These are phyloP conservation scores for Bos taurus DNA, from an alignment of 2,113 vertebrate species.

Conservation along the genomic window DNA sequence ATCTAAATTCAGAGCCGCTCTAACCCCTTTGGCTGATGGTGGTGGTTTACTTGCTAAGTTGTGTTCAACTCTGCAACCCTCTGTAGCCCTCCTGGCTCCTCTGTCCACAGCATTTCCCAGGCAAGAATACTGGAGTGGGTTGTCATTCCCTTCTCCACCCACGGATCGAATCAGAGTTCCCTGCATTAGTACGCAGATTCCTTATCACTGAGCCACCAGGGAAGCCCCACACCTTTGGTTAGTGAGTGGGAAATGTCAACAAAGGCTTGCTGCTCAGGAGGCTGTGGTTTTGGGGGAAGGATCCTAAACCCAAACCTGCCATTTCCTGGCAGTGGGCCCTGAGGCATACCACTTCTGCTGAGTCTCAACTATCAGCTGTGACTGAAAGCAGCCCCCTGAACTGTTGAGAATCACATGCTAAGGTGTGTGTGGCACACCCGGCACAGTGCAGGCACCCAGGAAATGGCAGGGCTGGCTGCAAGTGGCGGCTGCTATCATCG, in stretches of 20 bases:
- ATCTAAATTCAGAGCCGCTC: not conserved
- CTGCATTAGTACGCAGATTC: not conserved
- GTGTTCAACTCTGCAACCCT: not conserved
- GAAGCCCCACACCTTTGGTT: not conserved
- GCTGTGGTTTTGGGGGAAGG: not conserved
- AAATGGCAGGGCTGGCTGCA: not conserved
- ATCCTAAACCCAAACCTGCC: not conserved
- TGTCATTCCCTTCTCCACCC: not conserved
- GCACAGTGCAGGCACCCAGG: no score
- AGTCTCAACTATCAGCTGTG: not conserved
- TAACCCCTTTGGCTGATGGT: not conserved
- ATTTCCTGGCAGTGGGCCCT: not conserved
- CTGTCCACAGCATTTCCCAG: not conserved
- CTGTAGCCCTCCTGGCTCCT: not conserved
- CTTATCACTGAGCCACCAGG: not conserved
- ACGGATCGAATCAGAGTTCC: not conserved
- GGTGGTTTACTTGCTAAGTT: not conserved
- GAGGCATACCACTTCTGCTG: no score
- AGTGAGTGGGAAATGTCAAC: not conserved
- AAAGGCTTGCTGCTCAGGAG: not conserved
- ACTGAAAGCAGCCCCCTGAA: not conserved
- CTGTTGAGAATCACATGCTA: rapidly evolving
- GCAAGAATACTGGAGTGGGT: not conserved
- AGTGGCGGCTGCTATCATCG: not conserved
- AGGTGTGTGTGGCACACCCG: not conserved